These are phyloP conservation scores for Archegozetes longisetosus DNA, from an alignment of 1,140 invertebrate genomes.

Conservation along the genomic window DNA sequence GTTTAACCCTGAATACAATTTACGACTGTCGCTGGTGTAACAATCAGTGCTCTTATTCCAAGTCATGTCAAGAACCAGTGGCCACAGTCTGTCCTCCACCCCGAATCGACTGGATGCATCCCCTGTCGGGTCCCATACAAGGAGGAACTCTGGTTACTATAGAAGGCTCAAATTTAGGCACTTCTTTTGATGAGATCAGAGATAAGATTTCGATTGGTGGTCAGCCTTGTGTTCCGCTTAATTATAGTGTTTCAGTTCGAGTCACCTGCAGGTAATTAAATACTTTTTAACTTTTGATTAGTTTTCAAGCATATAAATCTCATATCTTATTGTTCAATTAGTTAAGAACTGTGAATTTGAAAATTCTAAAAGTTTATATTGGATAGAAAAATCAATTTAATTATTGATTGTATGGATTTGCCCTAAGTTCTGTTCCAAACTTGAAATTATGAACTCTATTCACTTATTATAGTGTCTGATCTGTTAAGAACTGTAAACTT, in stretches of 20 bases:
- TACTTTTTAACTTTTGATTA: neutral
- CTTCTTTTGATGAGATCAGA: constrained; percentile 67
- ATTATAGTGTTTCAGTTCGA: constrained; percentile 72
- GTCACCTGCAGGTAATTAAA: neutral
- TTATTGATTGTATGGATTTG: neutral
- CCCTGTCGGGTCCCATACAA: constrained; percentile 78
- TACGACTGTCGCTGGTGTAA: constrained; percentile 86
- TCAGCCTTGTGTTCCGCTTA: constrained; percentile 64
- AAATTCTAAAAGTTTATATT: too few relatives aligned
- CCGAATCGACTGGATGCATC: constrained; percentile 87
- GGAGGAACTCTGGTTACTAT: constrained; percentile 90
- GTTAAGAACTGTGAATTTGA: too few relatives aligned
- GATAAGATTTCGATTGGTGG: constrained; percentile 79
- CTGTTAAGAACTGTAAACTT: too few relatives aligned
- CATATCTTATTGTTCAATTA: too few relatives aligned
- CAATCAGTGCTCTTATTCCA: constrained; percentile 63
- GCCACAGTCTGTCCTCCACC: constrained; percentile 60
- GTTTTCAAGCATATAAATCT: too few relatives aligned
- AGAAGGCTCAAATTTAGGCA: constrained; percentile 82
- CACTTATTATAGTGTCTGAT: too few relatives aligned
- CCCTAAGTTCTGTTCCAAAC: neutral
- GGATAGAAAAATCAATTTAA: too few relatives aligned
- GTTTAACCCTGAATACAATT: constrained; percentile 58
- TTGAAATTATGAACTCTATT: too few relatives aligned
- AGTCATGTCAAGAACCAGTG: neutral